Evolutionary conservation across 2,888 invertebrate genomes (phyloP).

Genomic region (Alitta virens): DNA sequence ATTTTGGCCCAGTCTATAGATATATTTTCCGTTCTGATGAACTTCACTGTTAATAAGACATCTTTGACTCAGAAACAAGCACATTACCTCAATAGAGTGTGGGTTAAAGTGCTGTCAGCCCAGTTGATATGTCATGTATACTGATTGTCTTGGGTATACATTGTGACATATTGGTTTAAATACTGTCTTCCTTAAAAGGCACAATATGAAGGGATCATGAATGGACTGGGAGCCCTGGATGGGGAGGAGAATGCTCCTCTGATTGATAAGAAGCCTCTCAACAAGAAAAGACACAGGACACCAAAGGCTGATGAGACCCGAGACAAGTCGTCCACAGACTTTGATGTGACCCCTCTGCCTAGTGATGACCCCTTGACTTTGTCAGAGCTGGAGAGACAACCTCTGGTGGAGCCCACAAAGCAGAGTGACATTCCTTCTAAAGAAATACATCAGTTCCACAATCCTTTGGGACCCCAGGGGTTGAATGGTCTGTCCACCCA

Average conservation of each 20-base stretch:
- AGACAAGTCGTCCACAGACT: constrained; percentile 6
- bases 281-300: not conserved
- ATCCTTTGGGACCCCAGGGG: constrained; percentile 1
- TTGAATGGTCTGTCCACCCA: not conserved
- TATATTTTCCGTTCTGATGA: too few relatives aligned
- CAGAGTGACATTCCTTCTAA: too few relatives aligned
- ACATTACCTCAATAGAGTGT: too few relatives aligned
- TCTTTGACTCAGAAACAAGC: too few relatives aligned
- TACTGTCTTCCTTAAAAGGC: constrained; percentile 32
- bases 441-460: too few relatives aligned
- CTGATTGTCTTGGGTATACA: too few relatives aligned
- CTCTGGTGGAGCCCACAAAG: not conserved
- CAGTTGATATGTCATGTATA: too few relatives aligned
- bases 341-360: constrained; percentile 17
- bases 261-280: not conserved
- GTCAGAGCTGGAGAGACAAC: constrained; percentile 10
- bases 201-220: constrained; percentile 46
- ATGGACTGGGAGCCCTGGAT: constrained; percentile 49
- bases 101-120: too few relatives aligned
- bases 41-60: too few relatives aligned
- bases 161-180: too few relatives aligned
- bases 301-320: not conserved
- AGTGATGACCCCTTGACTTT: constrained; percentile 16
- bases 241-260: not conserved
- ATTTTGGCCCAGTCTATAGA: too few relatives aligned